Conservation (phyloP, 2,888 invertebrate species). For the Pollenia amentaria region DNA sequence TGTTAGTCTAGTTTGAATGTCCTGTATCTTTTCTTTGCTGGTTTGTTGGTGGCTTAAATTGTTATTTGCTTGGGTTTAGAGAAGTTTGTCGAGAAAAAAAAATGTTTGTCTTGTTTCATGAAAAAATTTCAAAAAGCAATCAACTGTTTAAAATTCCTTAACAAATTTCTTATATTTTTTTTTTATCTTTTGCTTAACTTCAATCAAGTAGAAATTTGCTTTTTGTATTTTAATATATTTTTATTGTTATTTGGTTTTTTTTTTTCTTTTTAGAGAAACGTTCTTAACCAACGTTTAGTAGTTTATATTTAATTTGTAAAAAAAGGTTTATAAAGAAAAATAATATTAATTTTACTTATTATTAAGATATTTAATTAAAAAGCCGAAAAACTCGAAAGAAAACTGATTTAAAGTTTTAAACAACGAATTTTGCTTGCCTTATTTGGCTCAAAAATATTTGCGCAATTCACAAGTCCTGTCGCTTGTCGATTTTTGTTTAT, state of each 20-base stretch:
- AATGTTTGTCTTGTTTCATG: background rate
- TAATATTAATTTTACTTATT: too few species aligned
- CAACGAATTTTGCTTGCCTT: too few species aligned
- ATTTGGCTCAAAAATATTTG: too few species aligned
- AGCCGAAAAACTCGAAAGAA: too few species aligned
- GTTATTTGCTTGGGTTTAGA: conserved; percentile 2
- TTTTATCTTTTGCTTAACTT: background rate
- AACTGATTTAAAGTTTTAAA: too few species aligned
- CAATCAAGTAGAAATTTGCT: conserved; percentile 15
- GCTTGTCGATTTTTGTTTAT: too few species aligned
- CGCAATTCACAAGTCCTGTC: too few species aligned
- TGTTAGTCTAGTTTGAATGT: conserved; percentile 23
- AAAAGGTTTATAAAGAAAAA: background rate
- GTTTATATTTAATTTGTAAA: conserved; percentile 1
- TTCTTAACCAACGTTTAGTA: background rate
- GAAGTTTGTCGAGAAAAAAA: background rate
- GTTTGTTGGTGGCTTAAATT: conserved; percentile 1
- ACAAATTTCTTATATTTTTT: background rate
- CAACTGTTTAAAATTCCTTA: conserved; percentile 13
- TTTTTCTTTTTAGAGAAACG: background rate
- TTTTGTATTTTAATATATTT: background rate
- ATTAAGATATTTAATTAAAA: too few species aligned
- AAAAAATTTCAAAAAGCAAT: conserved; percentile 3
- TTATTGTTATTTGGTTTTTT: background rate
- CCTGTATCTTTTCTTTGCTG: conserved; percentile 5